Conservation (phyloP, 2,797 vertebrate species). For the Acipenser ruthenus region DNA sequence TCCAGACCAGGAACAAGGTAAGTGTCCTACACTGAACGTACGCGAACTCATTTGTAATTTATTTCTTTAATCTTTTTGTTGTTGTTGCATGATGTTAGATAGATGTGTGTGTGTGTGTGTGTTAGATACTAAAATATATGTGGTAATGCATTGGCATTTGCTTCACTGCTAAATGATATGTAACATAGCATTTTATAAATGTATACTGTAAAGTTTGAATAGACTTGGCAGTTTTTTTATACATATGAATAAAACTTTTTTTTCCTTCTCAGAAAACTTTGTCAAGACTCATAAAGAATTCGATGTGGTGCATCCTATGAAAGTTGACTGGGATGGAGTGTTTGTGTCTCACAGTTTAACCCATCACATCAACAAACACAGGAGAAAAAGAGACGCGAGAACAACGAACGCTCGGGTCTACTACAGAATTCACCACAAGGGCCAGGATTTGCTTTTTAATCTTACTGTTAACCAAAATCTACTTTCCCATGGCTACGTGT, state of each 20-base stretch:
- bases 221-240: not conserved
- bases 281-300: slow-evolving; percentile 54
- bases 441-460: slow-evolving; percentile 69
- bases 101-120: no score
- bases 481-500: slow-evolving; percentile 66
- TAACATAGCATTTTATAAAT: no score
- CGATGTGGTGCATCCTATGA: slow-evolving; percentile 70
- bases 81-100: no score
- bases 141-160: no score
- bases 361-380: slow-evolving; percentile 44
- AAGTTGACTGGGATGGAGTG: slow-evolving; percentile 60
- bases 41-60: not conserved
- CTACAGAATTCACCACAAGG: slow-evolving; percentile 67
- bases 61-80: not conserved
- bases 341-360: slow-evolving; percentile 73
- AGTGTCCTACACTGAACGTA: slow-evolving; percentile 40
- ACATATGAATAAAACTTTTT: slow-evolving; percentile 8
- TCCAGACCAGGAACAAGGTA: slow-evolving; percentile 74
- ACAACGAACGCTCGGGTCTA: slow-evolving; percentile 50
- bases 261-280: slow-evolving; percentile 51
- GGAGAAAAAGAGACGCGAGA: slow-evolving; percentile 58
- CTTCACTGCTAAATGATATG: no score
- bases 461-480: slow-evolving; percentile 66
- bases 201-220: not conserved
- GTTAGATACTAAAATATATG: no score